Conservation (phyloP, 2,113 vertebrate species). For the Trogon surrucura region DNA sequence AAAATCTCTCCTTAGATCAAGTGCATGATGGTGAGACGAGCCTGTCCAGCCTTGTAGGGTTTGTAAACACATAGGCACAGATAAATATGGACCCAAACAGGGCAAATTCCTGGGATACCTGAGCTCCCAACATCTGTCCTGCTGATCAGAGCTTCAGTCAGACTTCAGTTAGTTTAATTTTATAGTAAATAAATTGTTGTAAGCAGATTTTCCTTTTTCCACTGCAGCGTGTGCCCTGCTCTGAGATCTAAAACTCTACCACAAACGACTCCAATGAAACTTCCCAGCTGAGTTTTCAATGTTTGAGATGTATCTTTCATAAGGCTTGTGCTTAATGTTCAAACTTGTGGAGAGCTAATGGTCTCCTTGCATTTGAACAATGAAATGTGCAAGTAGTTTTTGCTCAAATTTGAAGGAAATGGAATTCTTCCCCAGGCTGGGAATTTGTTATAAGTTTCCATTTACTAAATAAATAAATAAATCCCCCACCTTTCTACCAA, state of each 20-base stretch:
- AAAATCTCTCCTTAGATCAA: neutral
- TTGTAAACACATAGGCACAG: neutral
- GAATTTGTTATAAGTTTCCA: neutral
- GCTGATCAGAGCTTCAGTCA: neutral
- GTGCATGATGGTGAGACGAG: neutral
- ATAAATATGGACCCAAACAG: neutral
- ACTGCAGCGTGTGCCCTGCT: neutral
- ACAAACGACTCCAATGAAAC: neutral
- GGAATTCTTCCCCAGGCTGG: neutral
- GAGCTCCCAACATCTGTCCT: neutral
- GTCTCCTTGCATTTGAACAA: neutral
- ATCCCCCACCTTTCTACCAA: neutral
- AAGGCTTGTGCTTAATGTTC: neutral
- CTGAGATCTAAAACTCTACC: neutral
- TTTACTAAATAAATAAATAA: neutral
- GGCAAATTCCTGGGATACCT: neutral
- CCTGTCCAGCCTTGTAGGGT: accelerated
- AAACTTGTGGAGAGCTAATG: neutral
- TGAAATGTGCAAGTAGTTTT: neutral
- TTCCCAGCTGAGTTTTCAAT: neutral
- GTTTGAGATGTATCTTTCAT: neutral
- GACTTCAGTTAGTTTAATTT: neutral
- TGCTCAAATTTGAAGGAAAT: neutral
- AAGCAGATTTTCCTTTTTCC: neutral
- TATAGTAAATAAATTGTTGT: neutral